Conservation (phyloP, 1,140 invertebrate genomes). For the Eciton burchellii region DNA sequence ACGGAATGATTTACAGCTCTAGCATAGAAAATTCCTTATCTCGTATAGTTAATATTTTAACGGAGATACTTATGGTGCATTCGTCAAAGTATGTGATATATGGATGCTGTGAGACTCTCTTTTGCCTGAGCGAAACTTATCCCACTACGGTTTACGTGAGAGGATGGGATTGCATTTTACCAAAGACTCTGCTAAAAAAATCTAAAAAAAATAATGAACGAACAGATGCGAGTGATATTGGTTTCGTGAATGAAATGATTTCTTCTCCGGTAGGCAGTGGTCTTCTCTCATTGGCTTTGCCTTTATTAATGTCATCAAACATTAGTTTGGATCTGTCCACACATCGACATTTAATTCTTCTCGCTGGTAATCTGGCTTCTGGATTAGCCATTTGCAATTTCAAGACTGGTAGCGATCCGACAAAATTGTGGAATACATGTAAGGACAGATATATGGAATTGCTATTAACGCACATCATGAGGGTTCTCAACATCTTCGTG, state of each 20-base stretch:
- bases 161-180: constrained; percentile 85
- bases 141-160: constrained; percentile 84
- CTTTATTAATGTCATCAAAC: constrained; percentile 87
- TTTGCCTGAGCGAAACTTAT: constrained; percentile 84
- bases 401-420: constrained; percentile 68
- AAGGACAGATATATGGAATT: constrained; percentile 87
- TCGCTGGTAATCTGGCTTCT: constrained; percentile 89
- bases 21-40: constrained; percentile 68
- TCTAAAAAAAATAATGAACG: constrained; percentile 70
- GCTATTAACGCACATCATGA: constrained; percentile 89
- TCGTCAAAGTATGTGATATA: constrained; percentile 82
- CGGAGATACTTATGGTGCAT: constrained; percentile 77
- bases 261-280: constrained; percentile 78
- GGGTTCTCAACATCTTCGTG: constrained; percentile 90
- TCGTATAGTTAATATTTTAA: constrained; percentile 70
- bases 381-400: constrained; percentile 85
- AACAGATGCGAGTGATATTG: constrained; percentile 69
- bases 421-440: constrained; percentile 86
- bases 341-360: constrained; percentile 87
- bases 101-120: constrained; percentile 86
- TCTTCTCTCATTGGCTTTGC: constrained; percentile 84
- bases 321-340: constrained; percentile 88
- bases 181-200: constrained; percentile 69
- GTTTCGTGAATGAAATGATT: constrained; percentile 71
- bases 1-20: constrained; percentile 20